These are phyloP conservation scores for Tetramorium parvispinum DNA, from an alignment of 1,140 invertebrate species.

Conservation along the genomic window DNA sequence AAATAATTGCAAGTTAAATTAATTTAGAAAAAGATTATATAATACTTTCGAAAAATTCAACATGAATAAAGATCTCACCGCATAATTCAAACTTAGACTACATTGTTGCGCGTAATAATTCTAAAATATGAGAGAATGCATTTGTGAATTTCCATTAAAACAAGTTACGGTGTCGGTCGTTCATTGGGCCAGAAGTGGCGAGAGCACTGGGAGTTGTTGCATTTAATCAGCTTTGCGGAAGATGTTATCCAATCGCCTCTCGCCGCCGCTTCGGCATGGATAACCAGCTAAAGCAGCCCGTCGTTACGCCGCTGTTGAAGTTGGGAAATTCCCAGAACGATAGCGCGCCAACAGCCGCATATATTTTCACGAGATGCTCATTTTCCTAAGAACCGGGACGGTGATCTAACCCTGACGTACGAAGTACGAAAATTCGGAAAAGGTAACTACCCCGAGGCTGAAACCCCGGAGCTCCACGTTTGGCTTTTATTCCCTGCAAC, in stretches of 20 bases:
- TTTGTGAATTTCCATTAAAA: constrained; percentile 18
- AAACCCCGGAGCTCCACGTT: background rate
- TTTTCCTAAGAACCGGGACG: background rate
- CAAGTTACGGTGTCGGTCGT: background rate
- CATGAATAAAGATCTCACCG: background rate
- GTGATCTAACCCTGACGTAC: background rate
- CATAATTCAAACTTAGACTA: background rate
- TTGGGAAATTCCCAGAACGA: constrained; percentile 19
- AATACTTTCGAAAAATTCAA: background rate
- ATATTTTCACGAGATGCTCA: constrained; percentile 3
- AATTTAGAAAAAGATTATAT: background rate
- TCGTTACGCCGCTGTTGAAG: constrained; percentile 29
- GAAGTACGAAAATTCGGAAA: background rate
- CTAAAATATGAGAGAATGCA: background rate
- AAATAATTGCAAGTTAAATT: background rate
- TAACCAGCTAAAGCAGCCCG: constrained; percentile 32
- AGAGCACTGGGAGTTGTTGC: constrained; percentile 34
- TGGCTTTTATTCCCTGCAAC: background rate
- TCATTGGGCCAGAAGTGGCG: background rate
- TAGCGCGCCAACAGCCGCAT: constrained; percentile 22
- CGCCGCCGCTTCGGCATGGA: constrained; percentile 9
- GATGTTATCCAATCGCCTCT: constrained; percentile 50
- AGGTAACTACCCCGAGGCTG: background rate
- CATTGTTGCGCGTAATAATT: background rate
- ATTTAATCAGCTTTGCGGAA: constrained; percentile 52